A percentile compares a stretch with the other conserved stretches of the same genome.
Conservation (phyloP, 2,113 vertebrate species). For the Oncorhynchus gorbuscha region DNA sequence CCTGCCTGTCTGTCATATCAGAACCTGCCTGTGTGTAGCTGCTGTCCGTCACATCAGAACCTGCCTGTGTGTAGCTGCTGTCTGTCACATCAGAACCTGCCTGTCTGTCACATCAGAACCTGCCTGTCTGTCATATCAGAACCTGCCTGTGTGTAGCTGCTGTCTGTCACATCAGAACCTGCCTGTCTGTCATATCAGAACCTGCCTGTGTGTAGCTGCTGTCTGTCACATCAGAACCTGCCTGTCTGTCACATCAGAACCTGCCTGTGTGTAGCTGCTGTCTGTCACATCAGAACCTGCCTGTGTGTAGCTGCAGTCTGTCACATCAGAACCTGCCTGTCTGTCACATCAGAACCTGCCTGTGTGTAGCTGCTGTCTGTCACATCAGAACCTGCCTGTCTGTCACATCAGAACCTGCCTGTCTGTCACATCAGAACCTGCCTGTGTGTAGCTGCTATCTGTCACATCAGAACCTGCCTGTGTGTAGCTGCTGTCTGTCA, state of each 20-base stretch:
- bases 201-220: slow-evolving; percentile 31
- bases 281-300: background rate
- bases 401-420: slow-evolving; percentile 21
- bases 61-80: slow-evolving; percentile 11
- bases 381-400: background rate
- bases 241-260: background rate
- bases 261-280: slow-evolving; percentile 19
- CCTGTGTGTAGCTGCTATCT: slow-evolving; percentile 17
- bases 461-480: background rate
- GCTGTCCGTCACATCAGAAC: too few relatives aligned
- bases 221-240: background rate
- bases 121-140: too few relatives aligned
- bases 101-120: slow-evolving; percentile 8
- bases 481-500: slow-evolving; percentile 5
- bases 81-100: too few relatives aligned
- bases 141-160: slow-evolving; percentile 24
- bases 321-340: too few relatives aligned
- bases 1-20: background rate
- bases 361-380: slow-evolving; percentile 18
- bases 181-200: background rate
- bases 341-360: background rate
- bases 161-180: background rate
- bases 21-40: slow-evolving; percentile 20
- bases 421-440: background rate
- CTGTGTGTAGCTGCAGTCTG: too few relatives aligned